phyloP scores from a whole-genome alignment of 2,113 vertebrate genomes.

The Cheilinus undulatus region DNA sequence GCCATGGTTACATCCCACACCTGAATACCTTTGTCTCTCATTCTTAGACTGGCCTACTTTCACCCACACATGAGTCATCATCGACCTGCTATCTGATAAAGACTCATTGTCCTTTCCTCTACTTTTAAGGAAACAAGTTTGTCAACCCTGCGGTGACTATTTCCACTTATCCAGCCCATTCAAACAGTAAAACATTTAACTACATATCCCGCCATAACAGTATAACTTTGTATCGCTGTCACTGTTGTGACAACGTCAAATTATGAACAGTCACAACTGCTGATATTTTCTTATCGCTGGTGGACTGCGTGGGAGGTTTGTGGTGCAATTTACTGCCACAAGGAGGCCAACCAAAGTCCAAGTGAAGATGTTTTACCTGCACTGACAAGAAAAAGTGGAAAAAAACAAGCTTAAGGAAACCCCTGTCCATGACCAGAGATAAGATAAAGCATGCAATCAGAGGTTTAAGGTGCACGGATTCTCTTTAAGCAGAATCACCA shows the following conservation, averaged over 20 bases:
- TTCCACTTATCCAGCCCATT: constrained; percentile 19
- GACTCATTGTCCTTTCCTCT: constrained; percentile 58
- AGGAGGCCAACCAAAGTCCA: constrained; percentile 73
- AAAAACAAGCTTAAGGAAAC: constrained; percentile 32
- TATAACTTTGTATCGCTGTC: constrained; percentile 11
- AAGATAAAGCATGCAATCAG: constrained; percentile 31
- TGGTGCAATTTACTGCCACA: constrained; percentile 57
- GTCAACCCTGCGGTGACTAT: constrained; percentile 35
- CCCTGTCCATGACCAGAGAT: constrained; percentile 16
- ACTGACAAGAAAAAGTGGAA: neutral
- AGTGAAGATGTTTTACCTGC: constrained; percentile 19
- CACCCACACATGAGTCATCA: constrained; percentile 72
- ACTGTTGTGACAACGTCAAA: constrained; percentile 52
- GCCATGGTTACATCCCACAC: constrained; percentile 48
- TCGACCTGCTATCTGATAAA: constrained; percentile 64
- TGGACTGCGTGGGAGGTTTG: constrained; percentile 76
- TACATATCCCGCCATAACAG: neutral
- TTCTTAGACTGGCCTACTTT: constrained; percentile 70
- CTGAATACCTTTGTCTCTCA: constrained; percentile 54
- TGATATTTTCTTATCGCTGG: constrained; percentile 58
- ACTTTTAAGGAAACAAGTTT: constrained; percentile 51
- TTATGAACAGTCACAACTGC: constrained; percentile 27
- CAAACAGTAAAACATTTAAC: neutral
- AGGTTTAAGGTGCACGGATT: constrained; percentile 13
- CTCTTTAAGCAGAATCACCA: constrained; percentile 11